These are phyloP conservation scores for Bombus waltoni DNA, from an alignment of 1,140 invertebrate genomes.

Conservation along the genomic window DNA sequence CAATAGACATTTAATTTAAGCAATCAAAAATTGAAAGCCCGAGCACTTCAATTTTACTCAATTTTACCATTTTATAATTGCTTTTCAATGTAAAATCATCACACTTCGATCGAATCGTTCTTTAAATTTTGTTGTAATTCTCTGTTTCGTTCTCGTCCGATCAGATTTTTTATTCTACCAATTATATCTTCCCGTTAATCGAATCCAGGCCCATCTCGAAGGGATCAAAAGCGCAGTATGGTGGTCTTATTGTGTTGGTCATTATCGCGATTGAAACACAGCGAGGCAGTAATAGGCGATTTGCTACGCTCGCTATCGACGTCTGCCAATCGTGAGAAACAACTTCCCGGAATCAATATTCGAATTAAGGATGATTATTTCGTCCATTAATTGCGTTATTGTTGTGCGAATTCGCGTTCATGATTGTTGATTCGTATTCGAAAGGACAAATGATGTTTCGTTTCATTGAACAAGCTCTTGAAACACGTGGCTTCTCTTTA, in stretches of 20 bases:
- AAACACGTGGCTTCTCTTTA: neutral
- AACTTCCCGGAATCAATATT: slow-evolving; percentile 26
- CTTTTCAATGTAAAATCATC: no score
- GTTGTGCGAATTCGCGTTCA: neutral
- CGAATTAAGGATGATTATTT: slow-evolving; percentile 8
- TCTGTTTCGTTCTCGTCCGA: neutral
- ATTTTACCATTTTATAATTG: no score
- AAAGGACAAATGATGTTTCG: neutral
- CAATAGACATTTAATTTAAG: no score
- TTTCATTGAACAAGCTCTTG: neutral
- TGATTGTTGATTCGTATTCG: neutral
- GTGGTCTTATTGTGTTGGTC: slow-evolving; percentile 33
- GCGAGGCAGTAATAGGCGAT: slow-evolving; percentile 43
- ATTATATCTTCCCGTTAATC: no score
- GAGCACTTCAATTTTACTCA: no score
- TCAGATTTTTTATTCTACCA: neutral
- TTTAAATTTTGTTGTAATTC: neutral
- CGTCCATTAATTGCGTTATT: neutral
- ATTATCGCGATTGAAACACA: slow-evolving; percentile 40
- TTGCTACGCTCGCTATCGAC: slow-evolving; percentile 45
- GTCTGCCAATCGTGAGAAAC: slow-evolving; percentile 54
- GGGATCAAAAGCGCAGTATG: neutral
- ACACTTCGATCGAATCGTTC: no score
- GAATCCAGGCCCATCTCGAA: neutral
- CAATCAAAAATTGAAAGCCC: no score